Evolutionary conservation across 2,113 vertebrate species (phyloP).

Genomic region (Oreotrochilus melanogaster): DNA sequence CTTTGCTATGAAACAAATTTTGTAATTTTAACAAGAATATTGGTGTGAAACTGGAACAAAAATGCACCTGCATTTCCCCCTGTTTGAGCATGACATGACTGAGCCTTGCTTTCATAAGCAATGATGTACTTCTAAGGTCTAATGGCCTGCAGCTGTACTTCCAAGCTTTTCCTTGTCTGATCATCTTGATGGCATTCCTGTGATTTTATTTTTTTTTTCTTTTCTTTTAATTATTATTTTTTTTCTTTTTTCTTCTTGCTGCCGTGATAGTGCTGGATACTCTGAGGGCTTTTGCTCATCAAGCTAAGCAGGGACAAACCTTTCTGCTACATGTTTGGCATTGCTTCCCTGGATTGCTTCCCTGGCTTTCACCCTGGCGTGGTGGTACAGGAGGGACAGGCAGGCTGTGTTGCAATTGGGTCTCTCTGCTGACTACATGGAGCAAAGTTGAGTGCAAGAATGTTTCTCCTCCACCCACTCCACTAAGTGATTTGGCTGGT

Average conservation of each 20-base stretch:
- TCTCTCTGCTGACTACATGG: neutral
- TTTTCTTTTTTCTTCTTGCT: neutral
- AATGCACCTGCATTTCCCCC: neutral
- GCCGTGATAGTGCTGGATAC: neutral
- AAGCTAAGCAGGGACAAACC: neutral
- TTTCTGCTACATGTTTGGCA: neutral
- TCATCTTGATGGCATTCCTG: neutral
- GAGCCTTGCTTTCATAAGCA: neutral
- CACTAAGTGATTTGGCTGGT: neutral
- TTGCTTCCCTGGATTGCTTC: rapidly evolving
- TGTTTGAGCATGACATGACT: neutral
- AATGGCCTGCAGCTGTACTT: neutral
- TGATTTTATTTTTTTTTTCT: neutral
- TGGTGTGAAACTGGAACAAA: neutral
- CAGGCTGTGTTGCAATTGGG: neutral
- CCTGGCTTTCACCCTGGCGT: neutral
- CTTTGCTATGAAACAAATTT: neutral
- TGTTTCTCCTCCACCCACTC: neutral
- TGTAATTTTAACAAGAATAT: neutral
- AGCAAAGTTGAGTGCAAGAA: rapidly evolving
- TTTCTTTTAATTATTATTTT: no score
- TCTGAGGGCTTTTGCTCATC: neutral
- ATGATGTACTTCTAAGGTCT: neutral
- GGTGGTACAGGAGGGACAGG: neutral
- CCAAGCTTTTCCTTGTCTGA: neutral